Percentiles rank a stretch among this genome's conserved stretches.
phyloP scores from a whole-genome alignment of 2,113 vertebrate genomes.

The Amblyopsis rosae region DNA sequence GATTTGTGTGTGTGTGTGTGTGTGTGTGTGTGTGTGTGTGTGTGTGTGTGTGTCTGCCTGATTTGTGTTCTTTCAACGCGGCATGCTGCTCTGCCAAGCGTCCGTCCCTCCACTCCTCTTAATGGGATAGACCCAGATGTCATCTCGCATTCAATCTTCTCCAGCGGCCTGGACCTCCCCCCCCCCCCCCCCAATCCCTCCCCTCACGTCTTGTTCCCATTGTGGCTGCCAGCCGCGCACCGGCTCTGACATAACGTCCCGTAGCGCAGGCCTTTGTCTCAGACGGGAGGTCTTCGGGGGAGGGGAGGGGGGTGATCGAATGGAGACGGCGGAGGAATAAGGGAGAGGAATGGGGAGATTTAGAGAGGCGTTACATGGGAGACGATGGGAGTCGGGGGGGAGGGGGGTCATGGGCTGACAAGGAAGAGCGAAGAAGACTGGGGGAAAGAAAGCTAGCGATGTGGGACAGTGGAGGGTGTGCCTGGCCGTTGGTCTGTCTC shows the following conservation, averaged over 20 bases:
- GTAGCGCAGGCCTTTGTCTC: slow-evolving; percentile 15
- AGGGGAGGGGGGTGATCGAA: slow-evolving; percentile 23
- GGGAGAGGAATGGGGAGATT: neutral
- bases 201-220: neutral
- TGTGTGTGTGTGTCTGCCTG: neutral
- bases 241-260: no score
- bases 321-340: slow-evolving; percentile 19
- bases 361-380: slow-evolving; percentile 9
- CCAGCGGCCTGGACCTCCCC: slow-evolving; percentile 11
- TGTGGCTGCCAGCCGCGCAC: neutral
- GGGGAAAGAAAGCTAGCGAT: no score
- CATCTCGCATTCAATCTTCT: slow-evolving; percentile 56
- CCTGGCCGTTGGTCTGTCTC: slow-evolving; percentile 16
- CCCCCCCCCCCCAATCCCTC: slow-evolving; percentile 1
- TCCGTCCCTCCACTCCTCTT: slow-evolving; percentile 58
- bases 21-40: slow-evolving; percentile 13
- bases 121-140: slow-evolving; percentile 63
- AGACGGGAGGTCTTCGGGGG: slow-evolving; percentile 11
- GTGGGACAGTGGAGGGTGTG: no score
- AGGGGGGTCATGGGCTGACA: no score
- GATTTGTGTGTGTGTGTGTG: slow-evolving; percentile 46
- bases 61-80: slow-evolving; percentile 41
- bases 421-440: no score
- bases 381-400: neutral
- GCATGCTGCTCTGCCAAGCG: slow-evolving; percentile 44